phyloP scores from a whole-genome alignment of 2,888 invertebrate species.

The Pollenia amentaria region DNA sequence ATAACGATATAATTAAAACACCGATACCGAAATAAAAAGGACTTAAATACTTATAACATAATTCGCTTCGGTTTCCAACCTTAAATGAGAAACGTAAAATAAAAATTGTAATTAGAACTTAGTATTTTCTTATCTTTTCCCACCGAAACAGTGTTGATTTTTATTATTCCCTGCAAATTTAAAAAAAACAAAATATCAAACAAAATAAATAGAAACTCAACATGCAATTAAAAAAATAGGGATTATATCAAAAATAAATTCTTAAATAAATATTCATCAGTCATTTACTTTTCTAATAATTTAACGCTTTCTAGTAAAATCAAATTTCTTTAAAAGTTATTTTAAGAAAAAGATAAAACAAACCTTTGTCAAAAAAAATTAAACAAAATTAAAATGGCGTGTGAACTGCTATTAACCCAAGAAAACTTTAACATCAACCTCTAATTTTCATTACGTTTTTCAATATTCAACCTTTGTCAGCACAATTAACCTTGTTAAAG shows the following conservation, averaged over 20 bases:
- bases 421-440: constrained; percentile 25
- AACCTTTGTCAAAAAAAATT: constrained; percentile 1
- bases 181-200: not conserved
- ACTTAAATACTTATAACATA: too few species aligned
- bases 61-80: too few species aligned
- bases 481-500: constrained; percentile 67
- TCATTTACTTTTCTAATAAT: too few species aligned
- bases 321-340: too few species aligned
- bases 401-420: constrained; percentile 25
- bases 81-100: too few species aligned
- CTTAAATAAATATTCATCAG: too few species aligned
- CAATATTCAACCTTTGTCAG: constrained; percentile 74
- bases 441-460: not conserved
- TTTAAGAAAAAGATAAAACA: not conserved
- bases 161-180: not conserved
- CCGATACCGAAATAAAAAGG: too few species aligned
- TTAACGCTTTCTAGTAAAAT: too few species aligned
- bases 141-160: not conserved
- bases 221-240: not conserved
- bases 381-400: not conserved
- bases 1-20: too few species aligned
- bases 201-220: not conserved
- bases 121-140: too few species aligned
- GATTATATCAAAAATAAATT: not conserved
- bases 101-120: too few species aligned